Evolutionary conservation across 2,113 vertebrate genomes (phyloP).

Genomic region (Nycticryphes semicollaris): DNA sequence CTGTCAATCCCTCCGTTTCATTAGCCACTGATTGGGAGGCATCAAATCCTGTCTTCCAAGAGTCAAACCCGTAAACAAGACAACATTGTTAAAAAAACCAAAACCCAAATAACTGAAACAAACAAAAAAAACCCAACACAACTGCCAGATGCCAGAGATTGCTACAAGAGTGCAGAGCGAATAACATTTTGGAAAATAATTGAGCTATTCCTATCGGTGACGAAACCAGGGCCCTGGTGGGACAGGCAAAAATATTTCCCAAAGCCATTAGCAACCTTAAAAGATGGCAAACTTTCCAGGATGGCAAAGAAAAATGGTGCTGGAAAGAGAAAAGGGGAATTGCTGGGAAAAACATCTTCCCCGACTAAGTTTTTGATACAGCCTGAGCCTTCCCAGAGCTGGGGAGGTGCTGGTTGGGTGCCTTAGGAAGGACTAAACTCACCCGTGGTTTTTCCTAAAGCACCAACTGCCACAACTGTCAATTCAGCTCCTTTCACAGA

Average conservation of each 20-base stretch:
- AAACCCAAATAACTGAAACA: neutral
- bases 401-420: neutral
- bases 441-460: neutral
- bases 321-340: neutral
- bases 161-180: neutral
- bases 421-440: neutral
- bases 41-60: slow-evolving; percentile 12
- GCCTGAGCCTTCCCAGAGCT: neutral
- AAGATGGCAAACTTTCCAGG: neutral
- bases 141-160: slow-evolving; percentile 20
- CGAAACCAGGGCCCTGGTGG: neutral
- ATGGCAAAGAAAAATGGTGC: neutral
- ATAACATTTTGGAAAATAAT: slow-evolving; percentile 43
- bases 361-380: rapidly evolving
- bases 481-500: neutral
- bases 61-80: slow-evolving; percentile 25
- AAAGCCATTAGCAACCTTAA: neutral
- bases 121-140: neutral
- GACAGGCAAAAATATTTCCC: neutral
- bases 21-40: slow-evolving; percentile 17
- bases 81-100: neutral
- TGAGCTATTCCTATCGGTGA: neutral
- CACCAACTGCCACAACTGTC: neutral
- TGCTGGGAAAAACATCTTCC: neutral
- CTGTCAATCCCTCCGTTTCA: slow-evolving; percentile 50